Evolutionary conservation across 2,888 invertebrate species (phyloP), one percentile per base, ranked within the genome.

Genomic region (Gasteruption jaculator): DNA sequence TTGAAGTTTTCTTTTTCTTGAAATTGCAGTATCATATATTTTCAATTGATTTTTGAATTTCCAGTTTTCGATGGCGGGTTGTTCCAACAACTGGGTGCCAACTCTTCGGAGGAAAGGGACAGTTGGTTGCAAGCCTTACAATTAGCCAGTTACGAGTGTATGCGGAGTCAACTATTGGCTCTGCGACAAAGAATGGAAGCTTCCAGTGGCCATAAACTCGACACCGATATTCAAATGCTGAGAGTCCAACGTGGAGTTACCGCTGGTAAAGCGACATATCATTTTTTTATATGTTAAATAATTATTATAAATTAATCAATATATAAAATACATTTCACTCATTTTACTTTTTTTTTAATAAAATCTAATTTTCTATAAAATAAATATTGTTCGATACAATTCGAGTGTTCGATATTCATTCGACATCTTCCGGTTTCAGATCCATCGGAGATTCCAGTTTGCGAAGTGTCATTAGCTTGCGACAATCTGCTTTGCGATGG

Each of bases 401-500:
- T 25, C 37, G 19, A 5, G 18, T 31, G 31, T 32, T 33, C 19
- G 33, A 33, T 27, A 18, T 38, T 20, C 16, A 12, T 18, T 29
- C 26, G 15, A 14, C 8, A 8, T 5, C n/a, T 15, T 11, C 40
- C 32, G 41, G 52, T 71, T 70, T 10, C 67, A 87, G 91, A 91
- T 75, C 82, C 89, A 53, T 81, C 83, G 45, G 90, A 90, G 70
- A 80, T 90, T 54, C 91, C 91, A 24, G 73, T 91, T 27, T 89
- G 91, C 64, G 91, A 92, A 73, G 76, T 91, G 54, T 90, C 86
- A 37, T 74, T 91, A 57, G 86, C 89, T 20, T 94, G 94, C 75
- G 91, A 92, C 76, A 92, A 91, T 71, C 75, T 95, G 42, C 76
- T 91, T 16, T 87, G 89, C 72, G 91, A 92, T 72, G 83, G 84